Evolutionary conservation across 2,888 invertebrate genomes (phyloP).

Genomic region (Alloplasta piceator): DNA sequence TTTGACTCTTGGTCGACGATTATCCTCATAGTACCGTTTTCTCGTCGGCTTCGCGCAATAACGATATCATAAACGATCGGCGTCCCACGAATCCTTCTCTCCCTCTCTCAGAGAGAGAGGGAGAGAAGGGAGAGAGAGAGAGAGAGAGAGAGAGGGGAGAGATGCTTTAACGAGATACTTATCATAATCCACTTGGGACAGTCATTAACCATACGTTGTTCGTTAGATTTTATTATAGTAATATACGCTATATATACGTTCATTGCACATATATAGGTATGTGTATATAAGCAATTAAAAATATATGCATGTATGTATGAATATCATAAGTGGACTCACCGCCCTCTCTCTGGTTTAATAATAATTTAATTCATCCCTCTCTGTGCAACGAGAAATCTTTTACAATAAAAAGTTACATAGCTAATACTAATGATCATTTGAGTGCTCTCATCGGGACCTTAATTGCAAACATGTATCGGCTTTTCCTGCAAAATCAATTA

Average conservation of each 20-base stretch:
- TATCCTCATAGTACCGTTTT: neutral
- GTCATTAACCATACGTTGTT: conserved; percentile 56
- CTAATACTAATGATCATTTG: conserved; percentile 32
- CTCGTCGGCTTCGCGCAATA: conserved; percentile 28
- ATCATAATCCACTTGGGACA: conserved; percentile 61
- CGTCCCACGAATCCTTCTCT: conserved; percentile 9
- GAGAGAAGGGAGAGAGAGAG: neutral
- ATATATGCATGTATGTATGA: neutral
- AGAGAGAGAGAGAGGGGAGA: conserved; percentile 1
- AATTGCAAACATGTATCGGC: conserved; percentile 42
- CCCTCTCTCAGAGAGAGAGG: no score
- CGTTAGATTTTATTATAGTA: conserved; percentile 48
- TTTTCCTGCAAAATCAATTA: conserved; percentile 10
- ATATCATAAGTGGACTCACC: neutral
- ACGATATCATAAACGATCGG: conserved; percentile 59
- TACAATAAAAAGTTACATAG: conserved; percentile 33
- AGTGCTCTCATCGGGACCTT: conserved; percentile 25
- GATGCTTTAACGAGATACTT: conserved; percentile 61
- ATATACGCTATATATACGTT: conserved; percentile 13
- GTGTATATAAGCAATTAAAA: neutral
- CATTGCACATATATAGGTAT: conserved; percentile 16
- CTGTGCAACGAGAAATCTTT: conserved; percentile 19
- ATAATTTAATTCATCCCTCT: conserved; percentile 30
- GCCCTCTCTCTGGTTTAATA: neutral
- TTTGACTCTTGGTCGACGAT: neutral